Evolutionary conservation across 2,113 vertebrate species (phyloP), one percentile per base, ranked within the genome.

Genomic region (Dasyornis broadbenti): DNA sequence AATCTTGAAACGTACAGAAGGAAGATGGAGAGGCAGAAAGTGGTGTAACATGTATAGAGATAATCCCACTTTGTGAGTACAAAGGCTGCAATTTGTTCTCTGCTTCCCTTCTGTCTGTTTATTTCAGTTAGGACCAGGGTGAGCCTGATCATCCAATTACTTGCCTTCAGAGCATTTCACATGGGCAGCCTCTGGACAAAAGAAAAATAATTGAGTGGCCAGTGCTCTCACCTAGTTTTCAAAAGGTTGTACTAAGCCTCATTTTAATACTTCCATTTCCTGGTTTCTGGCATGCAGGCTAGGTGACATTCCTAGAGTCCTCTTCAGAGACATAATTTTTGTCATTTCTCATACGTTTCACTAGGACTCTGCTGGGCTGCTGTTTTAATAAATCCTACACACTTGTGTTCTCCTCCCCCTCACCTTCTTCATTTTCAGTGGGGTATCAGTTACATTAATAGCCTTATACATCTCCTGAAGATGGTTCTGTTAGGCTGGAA

Each of bases 381-480:
- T 82, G 30, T 91, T 69, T 92, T 93, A 86, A 86, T 93, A 92
- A 85, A 89, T 95, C 81, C 65, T 89, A 33, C 50, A 56, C 0
- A 6, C 63, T 91, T 93, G 7, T 35, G 5, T 47, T 82, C n/a
- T 76, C 45, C 28, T 86, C 78, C 45, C 54, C n/a, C 54, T 56
- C 47, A 82, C n/a, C 44, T 91, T 89, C 89, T 86, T 90, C 1
- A 69, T 77, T 95, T 95, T 64, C 95, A 95, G 75, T 61, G 87
- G 50, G 88, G 44, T 92, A 79, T 92, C 86, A 85, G 45, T 90
- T 90, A 90, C 65, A 50, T 44, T 86, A 90, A 94, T 61, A 91
- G 92, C 54, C 56, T 83, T 87, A 69, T 93, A 45, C 53, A 80
- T 95, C 71, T 97, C 57, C 86, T 88, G 68, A 53, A 93, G 85